phyloP scores from a whole-genome alignment of 2,113 vertebrate genomes.

The Miniopterus natalensis region DNA sequence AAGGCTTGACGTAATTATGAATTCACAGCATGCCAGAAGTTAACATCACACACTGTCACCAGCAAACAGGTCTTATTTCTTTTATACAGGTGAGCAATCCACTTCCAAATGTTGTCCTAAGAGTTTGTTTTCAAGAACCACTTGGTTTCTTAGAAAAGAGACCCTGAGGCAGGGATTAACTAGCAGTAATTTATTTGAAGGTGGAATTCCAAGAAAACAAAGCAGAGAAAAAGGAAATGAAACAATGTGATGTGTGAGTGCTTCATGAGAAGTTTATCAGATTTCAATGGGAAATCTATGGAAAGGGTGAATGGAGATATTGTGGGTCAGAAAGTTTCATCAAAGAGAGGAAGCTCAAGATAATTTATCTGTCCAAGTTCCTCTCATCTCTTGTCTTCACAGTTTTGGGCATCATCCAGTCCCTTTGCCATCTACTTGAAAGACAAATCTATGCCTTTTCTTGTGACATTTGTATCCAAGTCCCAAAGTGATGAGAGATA shows the following conservation, averaged over 20 bases:
- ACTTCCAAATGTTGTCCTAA: background rate
- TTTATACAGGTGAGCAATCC: background rate
- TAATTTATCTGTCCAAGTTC: background rate
- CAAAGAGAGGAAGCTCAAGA: background rate
- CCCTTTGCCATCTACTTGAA: background rate
- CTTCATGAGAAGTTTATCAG: background rate
- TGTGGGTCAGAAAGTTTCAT: background rate
- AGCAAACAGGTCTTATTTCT: background rate
- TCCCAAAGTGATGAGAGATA: background rate
- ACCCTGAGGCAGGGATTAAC: background rate
- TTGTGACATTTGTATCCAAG: background rate
- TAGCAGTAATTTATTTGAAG: background rate
- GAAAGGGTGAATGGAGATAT: background rate
- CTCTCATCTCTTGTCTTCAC: background rate
- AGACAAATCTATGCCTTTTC: background rate
- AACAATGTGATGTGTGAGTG: background rate
- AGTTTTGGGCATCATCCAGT: background rate
- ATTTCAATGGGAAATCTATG: background rate
- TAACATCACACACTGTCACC: background rate
- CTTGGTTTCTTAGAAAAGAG: background rate
- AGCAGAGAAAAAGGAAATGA: conserved; percentile 17
- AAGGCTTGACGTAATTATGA: background rate
- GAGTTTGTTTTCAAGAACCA: background rate
- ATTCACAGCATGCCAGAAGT: background rate
- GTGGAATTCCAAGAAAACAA: background rate